Percentiles rank a stretch among this genome's conserved stretches.
Evolutionary conservation across 2,888 invertebrate species (phyloP).

Genomic region (Ceratothoa steindachneri): DNA sequence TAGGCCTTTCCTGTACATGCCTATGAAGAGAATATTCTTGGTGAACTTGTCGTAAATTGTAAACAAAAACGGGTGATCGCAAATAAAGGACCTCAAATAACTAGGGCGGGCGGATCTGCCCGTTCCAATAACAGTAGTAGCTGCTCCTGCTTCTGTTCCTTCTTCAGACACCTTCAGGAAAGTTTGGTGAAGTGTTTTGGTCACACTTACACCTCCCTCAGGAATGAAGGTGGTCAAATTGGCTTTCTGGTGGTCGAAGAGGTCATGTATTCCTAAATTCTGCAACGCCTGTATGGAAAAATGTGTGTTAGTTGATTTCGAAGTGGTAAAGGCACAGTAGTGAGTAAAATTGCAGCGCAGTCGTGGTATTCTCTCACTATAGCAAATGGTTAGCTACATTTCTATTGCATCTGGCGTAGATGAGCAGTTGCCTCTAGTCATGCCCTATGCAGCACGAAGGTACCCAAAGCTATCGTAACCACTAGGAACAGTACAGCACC

Average conservation of each 20-base stretch:
- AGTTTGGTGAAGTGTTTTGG: slow-evolving; percentile 47
- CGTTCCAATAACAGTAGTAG: slow-evolving; percentile 24
- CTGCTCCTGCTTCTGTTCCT: slow-evolving; percentile 39
- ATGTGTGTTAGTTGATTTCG: background rate
- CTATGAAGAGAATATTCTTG: slow-evolving; percentile 48
- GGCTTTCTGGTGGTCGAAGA: slow-evolving; percentile 36
- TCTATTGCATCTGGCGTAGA: too few relatives aligned
- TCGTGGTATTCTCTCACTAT: too few relatives aligned
- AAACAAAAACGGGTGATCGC: slow-evolving; percentile 49
- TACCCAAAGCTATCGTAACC: too few relatives aligned
- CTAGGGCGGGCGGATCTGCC: slow-evolving; percentile 63
- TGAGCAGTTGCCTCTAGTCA: too few relatives aligned
- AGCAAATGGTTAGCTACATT: too few relatives aligned
- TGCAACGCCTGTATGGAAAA: slow-evolving; percentile 23
- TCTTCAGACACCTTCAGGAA: slow-evolving; percentile 48
- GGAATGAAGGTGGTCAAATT: slow-evolving; percentile 48
- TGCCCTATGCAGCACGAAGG: too few relatives aligned
- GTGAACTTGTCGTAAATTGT: slow-evolving; percentile 48
- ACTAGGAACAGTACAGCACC: too few relatives aligned
- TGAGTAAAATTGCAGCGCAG: too few relatives aligned
- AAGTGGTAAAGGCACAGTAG: too few relatives aligned
- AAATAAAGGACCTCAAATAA: slow-evolving; percentile 61
- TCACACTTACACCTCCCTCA: slow-evolving; percentile 28
- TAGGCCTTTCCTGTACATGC: slow-evolving; percentile 46
- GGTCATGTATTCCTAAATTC: slow-evolving; percentile 39